Percentiles rank a stretch among this genome's conserved stretches.
Evolutionary conservation across 2,888 invertebrate genomes (phyloP).

Genomic region (Subacronicta megacephala): DNA sequence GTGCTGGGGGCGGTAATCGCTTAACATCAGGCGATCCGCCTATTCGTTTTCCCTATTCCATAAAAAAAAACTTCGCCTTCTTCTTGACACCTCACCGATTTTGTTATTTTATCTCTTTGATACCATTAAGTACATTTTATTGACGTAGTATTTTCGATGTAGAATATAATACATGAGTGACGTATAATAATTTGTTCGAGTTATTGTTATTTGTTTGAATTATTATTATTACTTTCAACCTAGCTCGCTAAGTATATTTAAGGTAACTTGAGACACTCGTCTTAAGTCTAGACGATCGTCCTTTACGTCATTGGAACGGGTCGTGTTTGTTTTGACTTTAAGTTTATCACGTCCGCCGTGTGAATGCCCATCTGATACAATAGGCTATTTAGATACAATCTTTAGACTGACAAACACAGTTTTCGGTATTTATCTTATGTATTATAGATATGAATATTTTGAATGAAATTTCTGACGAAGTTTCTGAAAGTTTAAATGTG

Average conservation of each 20-base stretch:
- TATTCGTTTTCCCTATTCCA: too few relatives aligned
- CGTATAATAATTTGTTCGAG: background rate
- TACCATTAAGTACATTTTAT: too few relatives aligned
- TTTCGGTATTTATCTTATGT: constrained; percentile 18
- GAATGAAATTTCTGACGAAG: background rate
- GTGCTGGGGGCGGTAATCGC: too few relatives aligned
- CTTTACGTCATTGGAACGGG: constrained; percentile 22
- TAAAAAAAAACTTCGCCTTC: too few relatives aligned
- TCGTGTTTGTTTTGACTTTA: constrained; percentile 33
- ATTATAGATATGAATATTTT: constrained; percentile 2
- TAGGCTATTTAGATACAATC: constrained; percentile 28
- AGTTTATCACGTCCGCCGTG: constrained; percentile 24
- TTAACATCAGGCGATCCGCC: too few relatives aligned
- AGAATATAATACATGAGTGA: background rate
- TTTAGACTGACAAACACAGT: background rate
- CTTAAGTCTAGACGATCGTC: constrained; percentile 45
- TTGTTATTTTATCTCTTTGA: too few relatives aligned
- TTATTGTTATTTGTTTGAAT: constrained; percentile 3
- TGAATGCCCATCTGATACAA: constrained; percentile 34
- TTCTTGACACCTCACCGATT: too few relatives aligned
- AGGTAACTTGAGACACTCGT: constrained; percentile 27
- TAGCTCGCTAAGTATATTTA: constrained; percentile 9
- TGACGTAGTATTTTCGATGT: background rate
- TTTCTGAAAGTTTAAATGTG: too few relatives aligned
- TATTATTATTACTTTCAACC: background rate